These are phyloP conservation scores for Hoplostethus mediterraneus DNA, from an alignment of 2,797 vertebrate genomes.

Conservation along the genomic window DNA sequence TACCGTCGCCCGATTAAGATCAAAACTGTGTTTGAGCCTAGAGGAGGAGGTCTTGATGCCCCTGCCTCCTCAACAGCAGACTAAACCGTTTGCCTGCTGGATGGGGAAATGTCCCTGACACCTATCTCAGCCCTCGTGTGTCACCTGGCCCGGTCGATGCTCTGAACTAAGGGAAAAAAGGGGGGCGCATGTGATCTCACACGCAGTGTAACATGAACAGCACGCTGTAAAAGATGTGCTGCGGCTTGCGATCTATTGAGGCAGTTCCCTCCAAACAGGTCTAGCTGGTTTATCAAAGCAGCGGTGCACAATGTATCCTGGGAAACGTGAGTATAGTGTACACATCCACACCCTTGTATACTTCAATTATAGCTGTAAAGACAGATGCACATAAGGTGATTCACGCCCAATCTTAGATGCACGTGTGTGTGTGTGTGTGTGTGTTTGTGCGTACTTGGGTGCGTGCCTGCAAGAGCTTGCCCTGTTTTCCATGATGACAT, in stretches of 20 bases:
- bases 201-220: conserved; percentile 24
- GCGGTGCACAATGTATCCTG: conserved; percentile 51
- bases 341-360: conserved; percentile 53
- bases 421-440: not conserved
- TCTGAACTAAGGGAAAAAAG: not conserved
- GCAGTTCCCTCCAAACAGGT: conserved; percentile 57
- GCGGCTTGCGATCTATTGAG: conserved; percentile 30
- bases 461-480: not conserved
- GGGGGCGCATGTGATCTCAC: not conserved
- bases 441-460: not conserved
- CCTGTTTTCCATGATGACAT: conserved; percentile 65
- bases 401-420: conserved; percentile 1
- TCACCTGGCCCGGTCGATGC: too few relatives aligned
- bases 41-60: not conserved
- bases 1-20: not conserved
- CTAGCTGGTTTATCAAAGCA: conserved; percentile 54
- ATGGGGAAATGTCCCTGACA: not conserved
- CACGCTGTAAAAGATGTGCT: conserved; percentile 36
- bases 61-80: conserved; percentile 5
- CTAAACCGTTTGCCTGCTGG: conserved; percentile 1
- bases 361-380: conserved; percentile 23
- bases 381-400: conserved; percentile 6
- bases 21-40: conserved; percentile 14
- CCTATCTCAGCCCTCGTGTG: conserved; percentile 9
- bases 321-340: conserved; percentile 31